Base-by-base conservation (phyloP, 2,797 vertebrate species). In the Chaenodraco wilsoni region DNA sequence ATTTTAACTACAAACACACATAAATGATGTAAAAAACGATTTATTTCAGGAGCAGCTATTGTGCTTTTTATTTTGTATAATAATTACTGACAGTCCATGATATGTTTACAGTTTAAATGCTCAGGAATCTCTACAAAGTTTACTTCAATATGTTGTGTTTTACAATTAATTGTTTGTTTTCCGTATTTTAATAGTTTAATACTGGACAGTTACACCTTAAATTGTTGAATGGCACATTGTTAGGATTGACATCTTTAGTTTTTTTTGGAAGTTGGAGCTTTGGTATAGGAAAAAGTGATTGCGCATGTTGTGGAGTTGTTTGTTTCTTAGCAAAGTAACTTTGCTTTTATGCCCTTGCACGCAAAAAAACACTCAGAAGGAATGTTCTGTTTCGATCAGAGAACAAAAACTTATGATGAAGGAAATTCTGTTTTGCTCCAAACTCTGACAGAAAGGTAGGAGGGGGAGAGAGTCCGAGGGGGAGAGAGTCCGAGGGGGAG, bases 391-490 rank as follows among this genome's bases (percentile, higher is more conserved):
- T 78, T 74, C 66, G 17, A 83, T 79, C 64, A 64, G 59, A 85
- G 76, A 84, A 82, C 72, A 77, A 83, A 85, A 81, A 81, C 73
- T 74, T 17, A 43, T 79, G 57, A 72, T 62, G 69, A 74, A 73
- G 79, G 65, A 83, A 75, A 83, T 58, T 78, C 51, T 75, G 66
- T 68, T 78, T 69, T 70, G 72, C 68, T 89, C 73, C 60, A 78
- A 78, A 37, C 59, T 81, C 74, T 66, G 67, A 80, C 66, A 64
- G 77, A 78, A 85, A 84, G 76, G 84, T 87, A 88, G 77, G 82
- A 81, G 82, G 67, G 65, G 27, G 77, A 78, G 78, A 57, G 48
- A 74, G 55, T 52, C 27, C 27, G 27, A 69, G 76, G 72, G 70
- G 57, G 48, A 63, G 62, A 57, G 58, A 41, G 37, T 37, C 46